Base-by-base conservation (phyloP, 2,797 vertebrate genomes). In the Phataginus tetradactyla region DNA sequence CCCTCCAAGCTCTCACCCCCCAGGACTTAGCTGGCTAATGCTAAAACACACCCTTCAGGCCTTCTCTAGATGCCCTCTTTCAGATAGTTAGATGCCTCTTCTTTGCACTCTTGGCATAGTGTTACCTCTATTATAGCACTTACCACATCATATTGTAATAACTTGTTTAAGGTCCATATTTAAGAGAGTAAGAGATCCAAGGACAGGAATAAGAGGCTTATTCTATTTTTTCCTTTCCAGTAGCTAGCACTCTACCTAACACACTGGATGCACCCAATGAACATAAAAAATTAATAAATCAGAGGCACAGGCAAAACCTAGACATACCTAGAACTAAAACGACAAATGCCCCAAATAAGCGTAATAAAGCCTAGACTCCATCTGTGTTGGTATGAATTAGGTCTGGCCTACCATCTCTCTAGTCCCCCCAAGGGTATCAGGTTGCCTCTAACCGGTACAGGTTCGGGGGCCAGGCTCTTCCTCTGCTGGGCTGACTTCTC, bases 401-500 rank as follows among this genome's bases (percentile, higher is more conserved):
- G 55, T 75, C 59, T 71, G 42, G 25, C 23, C 71, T 45, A 25
- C 49, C 25, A 12, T 15, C 53, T 81, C 64, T 66, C 64, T 45
- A 86, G 53, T 29, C 45, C 57, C n/a, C 17, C n/a, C 14, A 11
- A 39, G 15, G 13, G 39, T 13, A 27, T 29, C 51, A 59, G 14
- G 13, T 61, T 32, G 59, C 81, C 63, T 83, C 96, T 95, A 87
- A 99, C 99, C 99, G 99, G 99, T 7, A 99, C 96, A 68, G 99
- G 99, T 83, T 99, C 99, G 1, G 99, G 99, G 14, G 99, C 99
- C 99, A 99, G 97, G 98, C 98, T 99, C 98, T 99, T 99, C 96
- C 99, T 99, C 98, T 99, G 99, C 98, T 99, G 99, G 77, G 99
- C 98, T 4, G 99, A 99, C 97, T 99, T 99, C 98, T 99, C 99